Base-by-base conservation (phyloP, 1,140 invertebrate species). In the Solen grandis region DNA sequence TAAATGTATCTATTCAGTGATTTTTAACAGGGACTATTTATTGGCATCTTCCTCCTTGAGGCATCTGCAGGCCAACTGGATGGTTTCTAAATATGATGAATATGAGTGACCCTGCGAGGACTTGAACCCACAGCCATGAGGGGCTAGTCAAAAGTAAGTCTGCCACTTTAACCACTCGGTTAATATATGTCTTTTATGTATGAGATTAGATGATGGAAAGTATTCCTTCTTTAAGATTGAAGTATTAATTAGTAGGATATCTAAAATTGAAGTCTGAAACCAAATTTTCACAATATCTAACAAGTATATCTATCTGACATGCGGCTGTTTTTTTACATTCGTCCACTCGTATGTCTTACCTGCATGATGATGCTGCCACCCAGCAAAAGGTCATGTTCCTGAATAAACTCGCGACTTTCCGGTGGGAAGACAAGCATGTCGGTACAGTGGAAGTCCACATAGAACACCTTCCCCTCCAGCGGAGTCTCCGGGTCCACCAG, bases 361-460 rank as follows among this genome's bases (percentile, higher is more conserved):
- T 88, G 86, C 31, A 84, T 54, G 0, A 90, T 84, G 27, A 90
- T 75, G 10, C 74, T 52, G 52, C 86, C 86, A 33, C 41, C 31
- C 29, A 73, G 81, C 27, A 86, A 59, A 0, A 86, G 72, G 13
- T 82, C 25, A 65, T 82, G 78, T 16, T 87, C 81, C 55, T 79
- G 76, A 0, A 88, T 54, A 29, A 78, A 59, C 19, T 82, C 38
- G 41, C 66, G 52, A 25, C 84, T 52, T 13, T 87, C 81, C 54
- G 81, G 41, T 16, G 88, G 82, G 50, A 90, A 87, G 41, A 87
- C 84, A 1, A 91, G n/a, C 22, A 89, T 62, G 60, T 91, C 89
- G 14, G 73, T 52, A 62, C 90, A 91, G 54, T 90, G 88, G 4
- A 57, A 50, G 72, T 91, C 90, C 16, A 86, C 16, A n/a, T 75